Conservation (phyloP, 2,113 vertebrate genomes). For the Eretmochelys imbricata region DNA sequence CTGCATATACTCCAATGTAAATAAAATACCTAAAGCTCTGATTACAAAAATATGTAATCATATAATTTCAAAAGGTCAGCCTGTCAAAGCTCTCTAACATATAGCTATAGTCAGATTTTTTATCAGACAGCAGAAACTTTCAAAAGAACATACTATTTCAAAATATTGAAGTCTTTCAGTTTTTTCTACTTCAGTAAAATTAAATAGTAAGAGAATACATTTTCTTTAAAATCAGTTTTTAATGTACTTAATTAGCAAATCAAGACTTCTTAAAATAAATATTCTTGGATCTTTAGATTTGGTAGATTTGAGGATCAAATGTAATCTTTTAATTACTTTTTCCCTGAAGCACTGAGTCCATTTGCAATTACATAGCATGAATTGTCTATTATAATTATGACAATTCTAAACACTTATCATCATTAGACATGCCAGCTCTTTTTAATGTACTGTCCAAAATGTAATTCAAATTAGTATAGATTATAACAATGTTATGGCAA, state of each 20-base stretch:
- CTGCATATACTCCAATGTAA: background rate
- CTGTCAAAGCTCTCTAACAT: background rate
- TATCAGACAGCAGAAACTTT: background rate
- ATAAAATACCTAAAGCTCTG: background rate
- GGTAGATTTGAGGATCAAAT: background rate
- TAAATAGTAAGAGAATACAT: background rate
- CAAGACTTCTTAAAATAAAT: background rate
- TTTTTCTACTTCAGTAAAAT: background rate
- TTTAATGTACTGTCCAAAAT: background rate
- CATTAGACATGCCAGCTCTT: background rate
- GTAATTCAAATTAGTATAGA: background rate
- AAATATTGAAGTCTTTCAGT: background rate
- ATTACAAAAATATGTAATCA: background rate
- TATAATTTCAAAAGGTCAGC: background rate
- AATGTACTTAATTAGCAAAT: background rate
- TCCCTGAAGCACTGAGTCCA: background rate
- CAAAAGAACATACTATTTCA: background rate
- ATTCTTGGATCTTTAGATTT: background rate
- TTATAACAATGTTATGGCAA: background rate
- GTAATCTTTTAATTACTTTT: slow-evolving; percentile 25
- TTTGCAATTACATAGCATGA: background rate
- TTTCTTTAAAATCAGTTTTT: background rate
- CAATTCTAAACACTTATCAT: background rate
- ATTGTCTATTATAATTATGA: background rate
- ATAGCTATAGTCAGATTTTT: background rate